Evolutionary conservation across 2,888 invertebrate genomes (phyloP), one percentile per base, ranked within the genome.

Genomic region (Lamellibrachia satsuma): DNA sequence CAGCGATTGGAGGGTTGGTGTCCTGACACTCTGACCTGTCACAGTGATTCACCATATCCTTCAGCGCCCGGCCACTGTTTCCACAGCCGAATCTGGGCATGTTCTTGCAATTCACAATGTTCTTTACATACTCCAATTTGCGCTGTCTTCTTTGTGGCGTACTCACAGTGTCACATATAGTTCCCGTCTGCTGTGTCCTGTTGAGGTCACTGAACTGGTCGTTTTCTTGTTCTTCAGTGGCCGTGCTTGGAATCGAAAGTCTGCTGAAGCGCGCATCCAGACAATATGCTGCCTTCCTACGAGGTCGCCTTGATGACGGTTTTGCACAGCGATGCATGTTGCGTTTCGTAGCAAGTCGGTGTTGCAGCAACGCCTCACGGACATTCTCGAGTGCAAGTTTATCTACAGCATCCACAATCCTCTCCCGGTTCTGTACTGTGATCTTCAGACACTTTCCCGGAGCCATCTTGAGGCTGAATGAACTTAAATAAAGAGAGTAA

Each of bases 21-120:
- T 75, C 75, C 75, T 22, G 75, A 75, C 75, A 75, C 75, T 75
- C 22, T 75, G 75, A 75, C 75, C 75, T 75, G 75, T 75, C 75
- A 75, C 75, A 22, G 22, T 75, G 75, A 75, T n/a, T 75, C 75
- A 75, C 75, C 75, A 75, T 75, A n/a, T 75, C 75, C 75, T 75
- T 75, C 75, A 75, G 75, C 2, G 15, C n/a, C n/a, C 75, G 22
- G 22, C 75, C 22, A 75, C 75, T n/a, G 15, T 75, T n/a, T 75
- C 75, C 75, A 75, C 75, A 75, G 15, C 75, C 75, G 75, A 75
- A n/a, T 75, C 22, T 11, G 4, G 75, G 75, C 22, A 75, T 15
- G 75, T 75, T 75, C 75, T 75, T 15, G n/a, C 75, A 75, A 75
- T n/a, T n/a, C 3, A 75, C 75, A 75, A 75, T 75, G 75, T 75